Percentiles rank a stretch among this genome's conserved stretches.
Evolutionary conservation across 2,113 vertebrate genomes (phyloP).

Genomic region (Gavialis gangeticus): DNA sequence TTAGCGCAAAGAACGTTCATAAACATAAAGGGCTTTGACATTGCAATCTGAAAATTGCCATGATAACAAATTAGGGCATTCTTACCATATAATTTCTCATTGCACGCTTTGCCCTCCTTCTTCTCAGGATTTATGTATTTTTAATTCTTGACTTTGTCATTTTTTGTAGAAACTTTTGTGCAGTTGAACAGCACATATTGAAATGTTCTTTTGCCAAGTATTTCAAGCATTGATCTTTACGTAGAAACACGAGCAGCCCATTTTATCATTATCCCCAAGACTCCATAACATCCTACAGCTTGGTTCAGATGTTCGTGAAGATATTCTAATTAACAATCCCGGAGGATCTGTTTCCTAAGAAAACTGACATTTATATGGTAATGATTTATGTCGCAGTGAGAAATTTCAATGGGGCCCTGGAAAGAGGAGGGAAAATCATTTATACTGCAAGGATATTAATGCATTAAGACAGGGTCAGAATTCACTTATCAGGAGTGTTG

Average conservation of each 20-base stretch:
- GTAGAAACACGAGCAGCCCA: neutral
- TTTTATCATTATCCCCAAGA: slow-evolving; percentile 8
- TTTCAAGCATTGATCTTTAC: neutral
- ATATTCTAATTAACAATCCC: slow-evolving; percentile 67
- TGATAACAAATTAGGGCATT: slow-evolving; percentile 58
- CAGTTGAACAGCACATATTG: neutral
- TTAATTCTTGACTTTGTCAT: neutral
- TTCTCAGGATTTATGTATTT: slow-evolving; percentile 31
- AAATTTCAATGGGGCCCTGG: slow-evolving; percentile 35
- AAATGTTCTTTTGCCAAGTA: slow-evolving; percentile 20
- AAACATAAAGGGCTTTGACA: slow-evolving; percentile 68
- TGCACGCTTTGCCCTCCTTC: neutral
- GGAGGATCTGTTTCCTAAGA: slow-evolving; percentile 65
- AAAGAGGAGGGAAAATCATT: neutral
- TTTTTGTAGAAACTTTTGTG: neutral
- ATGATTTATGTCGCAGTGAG: slow-evolving; percentile 36
- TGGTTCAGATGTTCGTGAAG: slow-evolving; percentile 43
- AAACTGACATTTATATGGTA: slow-evolving; percentile 53
- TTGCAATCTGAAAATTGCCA: slow-evolving; percentile 38
- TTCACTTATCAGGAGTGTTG: slow-evolving; percentile 26
- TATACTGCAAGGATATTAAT: slow-evolving; percentile 27
- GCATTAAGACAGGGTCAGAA: slow-evolving; percentile 47
- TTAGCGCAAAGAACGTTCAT: slow-evolving; percentile 48
- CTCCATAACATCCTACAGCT: neutral
- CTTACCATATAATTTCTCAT: slow-evolving; percentile 39